Base-by-base conservation (phyloP, 1,140 invertebrate species). In the Camponotus vicinus region DNA sequence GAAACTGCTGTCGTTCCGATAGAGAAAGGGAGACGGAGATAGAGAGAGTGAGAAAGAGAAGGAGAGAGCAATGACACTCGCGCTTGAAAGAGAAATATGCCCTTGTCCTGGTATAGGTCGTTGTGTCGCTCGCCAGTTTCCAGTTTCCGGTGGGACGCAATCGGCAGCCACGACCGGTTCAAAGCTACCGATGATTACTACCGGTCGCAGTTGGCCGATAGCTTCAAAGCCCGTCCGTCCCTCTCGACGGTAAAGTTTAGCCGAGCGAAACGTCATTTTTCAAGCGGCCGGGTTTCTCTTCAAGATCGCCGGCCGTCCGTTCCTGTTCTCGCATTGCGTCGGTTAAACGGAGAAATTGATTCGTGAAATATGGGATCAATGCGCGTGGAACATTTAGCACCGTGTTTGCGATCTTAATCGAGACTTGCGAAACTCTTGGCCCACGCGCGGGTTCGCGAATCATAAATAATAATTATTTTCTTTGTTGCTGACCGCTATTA, bases 251-350 rank as follows among this genome's bases (percentile, higher is more conserved):
- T 64, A 40, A 75, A 78, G 52, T 78, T 27, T 87, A 87, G 59
- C 57, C 85, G 86, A 90, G 88, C 86, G 89, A 85, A 77, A 89
- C 88, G 76, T 85, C 59, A 90, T 87, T 89, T 90, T 88, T 90
- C 88, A 85, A 73, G 49, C 66, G 67, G 59, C 34, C 59, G 70
- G 37, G 49, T 70, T 69, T 55, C 66, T 70, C 61, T 79, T 57
- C 15, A 66, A 37, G 27, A 66, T 70, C 63, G 52, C 49, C 42
- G 83, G 40, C 69, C 18, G 57, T 27, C 69, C 21, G 52, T 67
- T 45, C 63, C 69, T 55, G 66, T 61, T 87, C 49, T 52, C 70
- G 59, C 59, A 70, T 27, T 67, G 49, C 55, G 57, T 40, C 69
- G 40, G 52, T 32, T 61, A 66, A 77, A 59, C 57, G 42, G 55